Evolutionary conservation across 1,140 invertebrate genomes (phyloP).

Genomic region (Lucilia cuprina): DNA sequence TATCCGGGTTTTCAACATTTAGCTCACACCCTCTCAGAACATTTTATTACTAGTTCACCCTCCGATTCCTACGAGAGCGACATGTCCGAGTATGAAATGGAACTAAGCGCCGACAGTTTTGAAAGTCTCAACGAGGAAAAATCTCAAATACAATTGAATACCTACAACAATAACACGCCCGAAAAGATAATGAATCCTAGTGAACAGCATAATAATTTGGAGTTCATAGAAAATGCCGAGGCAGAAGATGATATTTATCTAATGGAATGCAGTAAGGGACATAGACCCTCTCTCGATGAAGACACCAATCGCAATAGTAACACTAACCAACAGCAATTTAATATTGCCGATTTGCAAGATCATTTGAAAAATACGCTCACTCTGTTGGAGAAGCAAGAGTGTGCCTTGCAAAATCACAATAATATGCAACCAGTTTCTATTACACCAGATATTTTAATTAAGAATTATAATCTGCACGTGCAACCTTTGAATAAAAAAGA

Average conservation of each 20-base stretch:
- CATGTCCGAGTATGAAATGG: conserved; percentile 61
- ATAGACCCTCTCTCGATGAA: not conserved
- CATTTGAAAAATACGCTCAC: conserved; percentile 19
- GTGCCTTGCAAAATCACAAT: not conserved
- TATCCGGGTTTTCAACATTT: conserved; percentile 75
- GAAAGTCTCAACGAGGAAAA: conserved; percentile 58
- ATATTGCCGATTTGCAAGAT: conserved; percentile 14
- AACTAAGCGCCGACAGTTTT: conserved; percentile 52
- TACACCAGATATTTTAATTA: conserved; percentile 45
- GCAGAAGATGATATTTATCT: not conserved
- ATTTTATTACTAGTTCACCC: conserved; percentile 45
- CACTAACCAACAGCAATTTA: not conserved
- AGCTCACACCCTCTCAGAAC: conserved; percentile 60
- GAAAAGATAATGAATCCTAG: conserved; percentile 36
- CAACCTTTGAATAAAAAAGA: conserved; percentile 22
- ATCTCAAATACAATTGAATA: conserved; percentile 42
- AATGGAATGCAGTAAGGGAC: conserved; percentile 18
- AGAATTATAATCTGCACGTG: conserved; percentile 37
- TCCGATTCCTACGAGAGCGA: conserved; percentile 62
- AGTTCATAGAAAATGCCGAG: not conserved
- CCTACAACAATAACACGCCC: conserved; percentile 46
- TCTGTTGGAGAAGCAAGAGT: not conserved
- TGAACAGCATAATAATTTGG: conserved; percentile 18
- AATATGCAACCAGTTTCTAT: conserved; percentile 18
- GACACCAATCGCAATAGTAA: conserved; percentile 35